Percentiles rank a stretch among this genome's conserved stretches.
Conservation (phyloP, 2,113 vertebrate species). For the Campylorhamphus procurvoides region DNA sequence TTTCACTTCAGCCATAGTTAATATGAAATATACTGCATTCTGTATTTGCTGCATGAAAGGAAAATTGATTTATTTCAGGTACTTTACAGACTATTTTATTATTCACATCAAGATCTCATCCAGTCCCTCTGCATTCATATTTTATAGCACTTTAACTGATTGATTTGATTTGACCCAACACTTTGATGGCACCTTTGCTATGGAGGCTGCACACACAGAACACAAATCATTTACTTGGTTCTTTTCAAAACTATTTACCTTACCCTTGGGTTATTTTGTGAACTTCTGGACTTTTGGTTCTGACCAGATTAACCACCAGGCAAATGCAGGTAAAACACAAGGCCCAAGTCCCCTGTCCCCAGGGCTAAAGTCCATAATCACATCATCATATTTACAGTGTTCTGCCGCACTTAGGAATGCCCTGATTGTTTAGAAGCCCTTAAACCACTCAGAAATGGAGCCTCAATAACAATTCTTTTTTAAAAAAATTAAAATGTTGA, state of each 20-base stretch:
- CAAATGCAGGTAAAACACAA: background rate
- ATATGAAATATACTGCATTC: slow-evolving; percentile 47
- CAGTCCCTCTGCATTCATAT: slow-evolving; percentile 69
- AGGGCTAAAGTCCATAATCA: background rate
- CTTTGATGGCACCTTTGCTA: slow-evolving; percentile 53
- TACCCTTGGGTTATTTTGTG: slow-evolving; percentile 57
- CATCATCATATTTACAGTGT: background rate
- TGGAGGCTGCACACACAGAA: slow-evolving; percentile 15
- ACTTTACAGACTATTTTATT: slow-evolving; percentile 71
- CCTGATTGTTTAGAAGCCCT: background rate
- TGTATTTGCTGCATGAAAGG: slow-evolving; percentile 52
- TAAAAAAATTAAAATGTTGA: background rate
- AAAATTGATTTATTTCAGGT: slow-evolving; percentile 70
- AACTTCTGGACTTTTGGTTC: slow-evolving; percentile 27
- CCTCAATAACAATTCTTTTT: background rate
- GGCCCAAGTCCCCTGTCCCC: background rate
- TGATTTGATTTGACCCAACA: slow-evolving; percentile 69
- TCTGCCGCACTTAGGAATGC: background rate
- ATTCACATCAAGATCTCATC: slow-evolving; percentile 69
- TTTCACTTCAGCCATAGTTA: slow-evolving; percentile 49
- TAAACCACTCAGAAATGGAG: background rate
- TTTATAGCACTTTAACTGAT: slow-evolving; percentile 70
- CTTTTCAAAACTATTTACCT: slow-evolving; percentile 62
- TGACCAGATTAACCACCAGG: slow-evolving; percentile 1
- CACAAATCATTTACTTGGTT: slow-evolving; percentile 65